Evolutionary conservation across 2,888 invertebrate genomes (phyloP), one percentile per base, ranked within the genome.

Genomic region (Pseudanteris insignis): DNA sequence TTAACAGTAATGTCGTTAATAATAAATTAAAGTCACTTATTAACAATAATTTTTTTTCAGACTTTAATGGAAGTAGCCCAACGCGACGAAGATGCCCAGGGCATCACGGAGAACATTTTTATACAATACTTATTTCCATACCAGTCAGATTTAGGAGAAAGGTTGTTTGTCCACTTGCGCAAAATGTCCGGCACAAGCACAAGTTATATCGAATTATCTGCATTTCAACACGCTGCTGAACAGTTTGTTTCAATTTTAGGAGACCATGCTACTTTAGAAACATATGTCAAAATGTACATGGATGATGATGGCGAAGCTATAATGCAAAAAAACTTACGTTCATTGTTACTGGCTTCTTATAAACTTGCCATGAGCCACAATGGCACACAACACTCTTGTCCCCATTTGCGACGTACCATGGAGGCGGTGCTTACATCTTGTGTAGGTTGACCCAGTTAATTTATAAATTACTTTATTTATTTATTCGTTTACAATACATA

Each of bases 91-190:
- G 86, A 87, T 21, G 81, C 89, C 58, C 86, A 87, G 69, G 91
- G 91, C 26, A 87, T 92, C 71, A 86, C 89, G 1, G 82, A 84
- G 54, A 84, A 84, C 38, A 85, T 86, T n/a, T 88, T 89, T 30
- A 81, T 89, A 88, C 85, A 86, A 70, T 89, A 89, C 80, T 82
- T 93, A 64, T 91, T 92, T 79, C 90, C 91, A n/a, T 85, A 86
- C 75, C 90, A 91, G 77, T 84, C 86, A 1, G 86, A 89, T 66
- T 82, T 92, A 69, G 90, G 88, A 1, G 83, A 85, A 9, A 86
- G 87, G 67, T 82, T 92, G 60, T 92, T 86, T 77, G 81, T 9
- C 12, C 33, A 60, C 48, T 48, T 60, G 32, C 50, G 53, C 15
- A 60, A 60, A 54, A 30, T 48, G 14, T 48, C 60, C 10, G 13